Conservation (phyloP, 2,888 invertebrate species). For the Gandaritis pyraliata region DNA sequence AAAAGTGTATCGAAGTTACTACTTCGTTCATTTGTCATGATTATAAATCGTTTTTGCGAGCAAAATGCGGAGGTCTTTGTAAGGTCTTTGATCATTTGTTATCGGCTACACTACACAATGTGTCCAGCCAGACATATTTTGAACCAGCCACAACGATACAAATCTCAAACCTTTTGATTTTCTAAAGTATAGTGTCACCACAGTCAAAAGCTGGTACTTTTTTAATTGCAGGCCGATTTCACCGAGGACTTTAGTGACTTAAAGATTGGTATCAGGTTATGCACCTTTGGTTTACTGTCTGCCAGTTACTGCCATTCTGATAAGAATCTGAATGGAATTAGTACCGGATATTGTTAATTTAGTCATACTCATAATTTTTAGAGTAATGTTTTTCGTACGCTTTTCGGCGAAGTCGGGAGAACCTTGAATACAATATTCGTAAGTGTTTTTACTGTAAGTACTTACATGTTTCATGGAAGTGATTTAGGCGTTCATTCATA, state of each 20-base stretch:
- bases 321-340: slow-evolving; percentile 15
- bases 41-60: slow-evolving; percentile 54
- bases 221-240: slow-evolving; percentile 41
- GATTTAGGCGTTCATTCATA: slow-evolving; percentile 7
- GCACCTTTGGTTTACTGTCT: slow-evolving; percentile 20
- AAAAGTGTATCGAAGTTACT: slow-evolving; percentile 66
- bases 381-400: slow-evolving; percentile 1
- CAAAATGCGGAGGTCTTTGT: slow-evolving; percentile 45
- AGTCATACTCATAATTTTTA: slow-evolving; percentile 1
- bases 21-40: slow-evolving; percentile 49
- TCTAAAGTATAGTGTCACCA: slow-evolving; percentile 19
- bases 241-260: slow-evolving; percentile 30
- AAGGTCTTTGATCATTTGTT: slow-evolving; percentile 41
- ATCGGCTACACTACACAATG: slow-evolving; percentile 35
- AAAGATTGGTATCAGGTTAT: slow-evolving; percentile 15
- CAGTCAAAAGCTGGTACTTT: slow-evolving; percentile 34
- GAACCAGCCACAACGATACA: slow-evolving; percentile 27
- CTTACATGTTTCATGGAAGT: not conserved
- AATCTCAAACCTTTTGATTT: slow-evolving; percentile 8
- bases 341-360: slow-evolving; percentile 16
- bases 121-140: slow-evolving; percentile 17
- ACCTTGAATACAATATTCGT: slow-evolving; percentile 1
- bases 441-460: not conserved
- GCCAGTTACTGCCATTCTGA: slow-evolving; percentile 12
- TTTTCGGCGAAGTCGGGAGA: slow-evolving; percentile 2